These are phyloP conservation scores for Adelognathus sp. DNA, from an alignment of 2,888 invertebrate species.

Conservation along the genomic window DNA sequence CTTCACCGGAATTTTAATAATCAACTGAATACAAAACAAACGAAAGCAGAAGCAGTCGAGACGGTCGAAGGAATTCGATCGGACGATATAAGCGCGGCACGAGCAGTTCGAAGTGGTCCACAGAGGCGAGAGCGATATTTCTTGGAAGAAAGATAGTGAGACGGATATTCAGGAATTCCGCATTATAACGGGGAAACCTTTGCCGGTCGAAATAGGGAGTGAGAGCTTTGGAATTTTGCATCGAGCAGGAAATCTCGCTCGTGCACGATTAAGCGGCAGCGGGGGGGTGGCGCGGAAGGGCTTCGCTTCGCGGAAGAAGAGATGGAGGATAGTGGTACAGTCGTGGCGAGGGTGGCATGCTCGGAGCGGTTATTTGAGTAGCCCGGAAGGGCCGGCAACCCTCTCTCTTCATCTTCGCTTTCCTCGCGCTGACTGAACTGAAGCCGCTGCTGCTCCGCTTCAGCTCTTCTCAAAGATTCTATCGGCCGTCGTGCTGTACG, in stretches of 20 bases:
- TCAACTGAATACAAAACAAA: no score
- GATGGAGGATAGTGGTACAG: not conserved
- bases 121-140: slow-evolving; percentile 34
- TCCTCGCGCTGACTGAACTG: slow-evolving; percentile 2
- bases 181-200: slow-evolving; percentile 44
- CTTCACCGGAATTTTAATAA: no score
- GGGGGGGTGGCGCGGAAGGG: not conserved
- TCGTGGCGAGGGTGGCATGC: slow-evolving; percentile 4
- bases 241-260: slow-evolving; percentile 50
- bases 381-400: slow-evolving; percentile 40
- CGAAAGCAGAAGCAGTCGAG: no score
- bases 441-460: not conserved
- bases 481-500: slow-evolving; percentile 19
- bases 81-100: not conserved
- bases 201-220: slow-evolving; percentile 5
- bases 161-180: slow-evolving; percentile 51
- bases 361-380: slow-evolving; percentile 47
- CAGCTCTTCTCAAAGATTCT: slow-evolving; percentile 41
- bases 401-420: slow-evolving; percentile 33
- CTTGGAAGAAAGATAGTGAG: slow-evolving; percentile 4
- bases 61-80: slow-evolving; percentile 14
- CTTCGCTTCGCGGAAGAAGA: not conserved
- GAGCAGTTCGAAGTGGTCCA: slow-evolving; percentile 7
- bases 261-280: slow-evolving; percentile 33
- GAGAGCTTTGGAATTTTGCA: slow-evolving; percentile 53